Conservation (phyloP, 2,797 vertebrate species). For the Siniperca obscura region DNA sequence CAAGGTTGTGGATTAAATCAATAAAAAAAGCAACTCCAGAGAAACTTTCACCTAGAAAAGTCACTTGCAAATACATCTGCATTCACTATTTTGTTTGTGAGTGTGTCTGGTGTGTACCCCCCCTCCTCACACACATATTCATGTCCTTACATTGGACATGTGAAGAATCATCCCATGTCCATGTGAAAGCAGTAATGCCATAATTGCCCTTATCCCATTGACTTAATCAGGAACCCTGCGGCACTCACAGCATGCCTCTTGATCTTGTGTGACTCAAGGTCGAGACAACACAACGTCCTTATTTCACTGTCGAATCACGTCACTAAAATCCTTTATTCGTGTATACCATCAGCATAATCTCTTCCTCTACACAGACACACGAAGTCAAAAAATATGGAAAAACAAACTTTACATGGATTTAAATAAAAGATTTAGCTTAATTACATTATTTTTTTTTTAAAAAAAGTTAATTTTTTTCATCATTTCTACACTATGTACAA, state of each 20-base stretch:
- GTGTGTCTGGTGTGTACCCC: background rate
- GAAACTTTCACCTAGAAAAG: slow-evolving; percentile 1
- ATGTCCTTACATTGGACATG: slow-evolving; percentile 62
- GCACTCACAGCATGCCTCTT: slow-evolving; percentile 57
- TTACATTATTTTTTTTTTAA: slow-evolving; percentile 69
- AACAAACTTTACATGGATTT: slow-evolving; percentile 68
- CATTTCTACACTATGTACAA: slow-evolving; percentile 86
- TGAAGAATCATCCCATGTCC: slow-evolving; percentile 77
- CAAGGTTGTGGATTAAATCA: slow-evolving; percentile 8
- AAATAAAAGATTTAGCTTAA: slow-evolving; percentile 73
- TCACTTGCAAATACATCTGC: slow-evolving; percentile 6
- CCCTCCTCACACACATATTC: slow-evolving; percentile 19
- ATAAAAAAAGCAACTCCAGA: slow-evolving; percentile 15
- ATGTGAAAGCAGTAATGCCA: slow-evolving; percentile 81
- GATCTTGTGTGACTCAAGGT: slow-evolving; percentile 68
- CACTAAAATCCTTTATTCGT: slow-evolving; percentile 81
- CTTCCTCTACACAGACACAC: slow-evolving; percentile 69
- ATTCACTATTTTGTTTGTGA: slow-evolving; percentile 2
- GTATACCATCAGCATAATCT: slow-evolving; percentile 57
- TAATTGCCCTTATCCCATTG: slow-evolving; percentile 83
- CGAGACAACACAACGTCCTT: slow-evolving; percentile 49
- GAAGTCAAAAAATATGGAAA: slow-evolving; percentile 58
- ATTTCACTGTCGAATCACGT: slow-evolving; percentile 47
- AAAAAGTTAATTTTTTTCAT: slow-evolving; percentile 68
- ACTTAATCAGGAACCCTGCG: slow-evolving; percentile 77